phyloP scores from a whole-genome alignment of 2,113 vertebrate genomes.

The Varanus salvator region DNA sequence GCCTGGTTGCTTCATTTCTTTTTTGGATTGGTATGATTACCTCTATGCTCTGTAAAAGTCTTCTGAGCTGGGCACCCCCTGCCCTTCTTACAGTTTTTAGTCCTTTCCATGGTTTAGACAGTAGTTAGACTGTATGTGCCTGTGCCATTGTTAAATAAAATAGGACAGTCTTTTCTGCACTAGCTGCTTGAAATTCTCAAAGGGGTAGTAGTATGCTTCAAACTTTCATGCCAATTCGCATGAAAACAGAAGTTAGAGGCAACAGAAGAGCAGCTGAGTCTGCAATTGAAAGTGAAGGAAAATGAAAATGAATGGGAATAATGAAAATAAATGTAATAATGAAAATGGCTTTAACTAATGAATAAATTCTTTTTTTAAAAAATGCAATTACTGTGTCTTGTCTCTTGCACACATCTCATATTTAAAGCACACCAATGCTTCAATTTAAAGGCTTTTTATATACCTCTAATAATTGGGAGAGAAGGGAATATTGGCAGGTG shows the following conservation, averaged over 20 bases:
- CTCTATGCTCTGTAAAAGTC: not conserved
- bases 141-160: not conserved
- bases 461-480: not conserved
- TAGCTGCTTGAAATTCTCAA: not conserved
- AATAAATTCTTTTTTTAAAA: not conserved
- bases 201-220: not conserved
- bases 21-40: not conserved
- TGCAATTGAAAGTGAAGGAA: no score
- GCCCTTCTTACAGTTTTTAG: not conserved
- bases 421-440: not conserved
- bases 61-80: not conserved
- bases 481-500: not conserved
- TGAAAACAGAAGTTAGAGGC: not conserved
- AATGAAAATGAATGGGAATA: not conserved
- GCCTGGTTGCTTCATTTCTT: not conserved
- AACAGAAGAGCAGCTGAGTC: no score
- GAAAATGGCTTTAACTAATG: not conserved
- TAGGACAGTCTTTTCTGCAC: no score
- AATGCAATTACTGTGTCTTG: not conserved
- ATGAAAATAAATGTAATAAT: not conserved
- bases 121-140: not conserved
- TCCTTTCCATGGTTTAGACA: not conserved
- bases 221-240: not conserved
- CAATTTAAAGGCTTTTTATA: not conserved
- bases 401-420: not conserved